These are phyloP conservation scores for Nemotelus nigrinus DNA, from an alignment of 2,888 invertebrate genomes.

Conservation along the genomic window DNA sequence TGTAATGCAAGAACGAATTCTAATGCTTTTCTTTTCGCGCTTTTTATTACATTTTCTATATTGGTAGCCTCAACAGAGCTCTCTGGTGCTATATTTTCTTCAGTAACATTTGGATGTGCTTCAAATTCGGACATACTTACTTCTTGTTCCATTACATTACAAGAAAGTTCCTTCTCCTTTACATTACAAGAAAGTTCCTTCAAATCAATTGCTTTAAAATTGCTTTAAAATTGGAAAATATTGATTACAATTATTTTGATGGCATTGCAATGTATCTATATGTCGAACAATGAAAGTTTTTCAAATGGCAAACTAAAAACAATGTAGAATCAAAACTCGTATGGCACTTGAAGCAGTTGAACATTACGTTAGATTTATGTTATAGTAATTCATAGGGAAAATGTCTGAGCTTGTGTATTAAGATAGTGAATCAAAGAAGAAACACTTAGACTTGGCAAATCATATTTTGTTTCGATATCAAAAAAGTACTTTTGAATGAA, in stretches of 20 bases:
- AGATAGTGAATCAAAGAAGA: conserved; percentile 17
- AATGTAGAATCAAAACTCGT: conserved; percentile 14
- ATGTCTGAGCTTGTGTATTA: not conserved
- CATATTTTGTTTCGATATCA: conserved; percentile 35
- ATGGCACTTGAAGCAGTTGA: conserved; percentile 1
- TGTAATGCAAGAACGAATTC: not conserved
- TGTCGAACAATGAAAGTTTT: conserved; percentile 40
- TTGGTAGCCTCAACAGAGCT: no score
- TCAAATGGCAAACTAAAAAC: conserved; percentile 34
- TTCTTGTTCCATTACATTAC: not conserved
- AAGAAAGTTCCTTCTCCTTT: not conserved
- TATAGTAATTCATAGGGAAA: not conserved
- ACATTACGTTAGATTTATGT: conserved; percentile 1
- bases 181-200: not conserved
- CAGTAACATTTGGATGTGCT: not conserved
- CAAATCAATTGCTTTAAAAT: no score
- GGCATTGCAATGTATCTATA: conserved; percentile 31
- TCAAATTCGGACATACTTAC: not conserved
- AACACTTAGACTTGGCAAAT: not conserved
- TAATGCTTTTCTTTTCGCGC: not conserved
- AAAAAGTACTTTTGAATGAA: conserved; percentile 42
- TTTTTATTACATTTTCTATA: not conserved
- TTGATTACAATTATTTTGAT: conserved; percentile 46
- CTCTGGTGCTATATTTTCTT: not conserved
- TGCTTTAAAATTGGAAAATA: conserved; percentile 42